A percentile compares a stretch with the other conserved stretches of the same genome.
Evolutionary conservation across 2,797 vertebrate species (phyloP).

Genomic region (Novumbra hubbsi): DNA sequence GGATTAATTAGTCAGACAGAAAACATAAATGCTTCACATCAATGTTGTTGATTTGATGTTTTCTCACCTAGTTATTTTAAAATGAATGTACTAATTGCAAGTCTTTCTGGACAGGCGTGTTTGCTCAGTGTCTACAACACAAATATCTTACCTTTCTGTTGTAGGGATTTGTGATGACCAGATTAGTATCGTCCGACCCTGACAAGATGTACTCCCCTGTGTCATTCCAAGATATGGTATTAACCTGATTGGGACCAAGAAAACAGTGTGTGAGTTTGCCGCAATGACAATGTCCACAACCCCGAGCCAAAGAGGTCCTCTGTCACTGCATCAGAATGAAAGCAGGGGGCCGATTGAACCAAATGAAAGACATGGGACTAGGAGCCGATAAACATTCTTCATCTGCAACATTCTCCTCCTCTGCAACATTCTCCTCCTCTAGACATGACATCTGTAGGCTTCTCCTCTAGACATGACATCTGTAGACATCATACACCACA

Average conservation of each 20-base stretch:
- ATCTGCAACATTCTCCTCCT: slow-evolving; percentile 5
- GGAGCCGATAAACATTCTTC: neutral
- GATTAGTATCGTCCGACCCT: slow-evolving; percentile 94
- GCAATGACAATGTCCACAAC: neutral
- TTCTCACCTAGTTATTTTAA: no score
- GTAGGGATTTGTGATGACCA: slow-evolving; percentile 96
- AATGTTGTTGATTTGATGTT: no score
- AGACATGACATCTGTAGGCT: slow-evolving; percentile 19
- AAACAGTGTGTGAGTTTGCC: neutral
- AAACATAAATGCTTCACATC: no score
- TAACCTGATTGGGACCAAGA: slow-evolving; percentile 79
- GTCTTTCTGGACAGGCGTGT: no score
- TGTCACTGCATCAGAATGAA: neutral
- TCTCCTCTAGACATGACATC: neutral
- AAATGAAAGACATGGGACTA: neutral
- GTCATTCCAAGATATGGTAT: slow-evolving; percentile 98
- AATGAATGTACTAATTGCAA: no score
- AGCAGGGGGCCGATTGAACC: neutral
- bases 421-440: neutral
- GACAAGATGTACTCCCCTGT: slow-evolving; percentile 98
- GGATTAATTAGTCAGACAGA: no score
- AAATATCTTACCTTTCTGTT: slow-evolving; percentile 87
- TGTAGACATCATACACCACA: slow-evolving; percentile 4
- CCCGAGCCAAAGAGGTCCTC: neutral
- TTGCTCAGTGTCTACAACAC: no score